These are phyloP conservation scores for Lasiommata megera DNA, from an alignment of 2,888 invertebrate species.

Conservation along the genomic window DNA sequence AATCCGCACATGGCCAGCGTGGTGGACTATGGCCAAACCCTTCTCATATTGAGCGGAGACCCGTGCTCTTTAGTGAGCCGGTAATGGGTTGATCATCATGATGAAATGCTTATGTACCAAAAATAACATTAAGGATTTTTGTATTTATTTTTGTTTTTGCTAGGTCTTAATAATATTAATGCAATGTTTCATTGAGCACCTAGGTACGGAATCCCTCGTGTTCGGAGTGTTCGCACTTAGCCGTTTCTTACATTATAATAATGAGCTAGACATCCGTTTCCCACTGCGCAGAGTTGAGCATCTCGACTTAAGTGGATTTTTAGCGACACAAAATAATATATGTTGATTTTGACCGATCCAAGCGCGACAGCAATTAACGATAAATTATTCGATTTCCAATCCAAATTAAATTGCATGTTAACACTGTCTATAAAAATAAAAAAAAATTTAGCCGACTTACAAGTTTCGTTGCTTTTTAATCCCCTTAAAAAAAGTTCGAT, in stretches of 20 bases:
- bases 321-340: neutral
- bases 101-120: no score
- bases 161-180: no score
- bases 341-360: neutral
- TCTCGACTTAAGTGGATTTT: neutral
- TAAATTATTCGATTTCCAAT: constrained; percentile 1
- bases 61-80: no score
- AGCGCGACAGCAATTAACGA: neutral
- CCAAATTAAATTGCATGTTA: neutral
- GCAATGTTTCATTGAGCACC: no score
- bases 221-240: no score
- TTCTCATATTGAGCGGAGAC: no score
- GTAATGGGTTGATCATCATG: no score
- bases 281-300: neutral
- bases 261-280: constrained; percentile 4
- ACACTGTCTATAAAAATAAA: neutral
- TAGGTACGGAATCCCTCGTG: no score
- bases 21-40: no score
- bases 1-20: no score
- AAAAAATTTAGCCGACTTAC: neutral
- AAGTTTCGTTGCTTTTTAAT: neutral
- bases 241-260: neutral
- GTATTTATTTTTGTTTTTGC: no score
- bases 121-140: no score
- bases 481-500: neutral